Evolutionary conservation across 2,113 vertebrate genomes (phyloP).

Genomic region (Otocyon megalotis): DNA sequence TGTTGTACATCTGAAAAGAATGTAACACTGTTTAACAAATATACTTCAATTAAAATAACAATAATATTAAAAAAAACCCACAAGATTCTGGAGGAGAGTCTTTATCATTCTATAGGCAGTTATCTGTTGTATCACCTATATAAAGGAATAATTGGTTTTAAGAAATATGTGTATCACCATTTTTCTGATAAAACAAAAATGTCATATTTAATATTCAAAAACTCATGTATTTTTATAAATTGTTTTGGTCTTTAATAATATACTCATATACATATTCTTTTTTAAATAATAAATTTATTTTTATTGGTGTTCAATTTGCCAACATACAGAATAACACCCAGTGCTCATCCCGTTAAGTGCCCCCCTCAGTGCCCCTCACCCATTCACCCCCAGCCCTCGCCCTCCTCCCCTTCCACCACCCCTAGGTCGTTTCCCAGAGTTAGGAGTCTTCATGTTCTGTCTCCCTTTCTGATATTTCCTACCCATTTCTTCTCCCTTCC

Average conservation of each 20-base stretch:
- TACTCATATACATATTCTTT: neutral
- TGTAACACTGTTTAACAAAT: neutral
- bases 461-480: no score
- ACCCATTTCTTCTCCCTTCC: no score
- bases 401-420: no score
- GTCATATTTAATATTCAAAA: conserved; percentile 34
- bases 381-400: no score
- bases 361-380: no score
- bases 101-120: neutral
- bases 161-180: neutral
- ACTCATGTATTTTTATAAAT: neutral
- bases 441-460: no score
- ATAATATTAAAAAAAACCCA: neutral
- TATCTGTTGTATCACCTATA: neutral
- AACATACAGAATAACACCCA: no score
- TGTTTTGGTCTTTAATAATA: neutral
- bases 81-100: neutral
- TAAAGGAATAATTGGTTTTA: neutral
- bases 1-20: neutral
- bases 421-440: no score
- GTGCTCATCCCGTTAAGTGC: no score
- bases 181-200: conserved; percentile 9
- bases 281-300: neutral
- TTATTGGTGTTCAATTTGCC: no score
- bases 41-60: neutral